Base-by-base conservation (phyloP, 53 echinoderm and acorn worm genomes). In the Paelopatides confundens region DNA sequence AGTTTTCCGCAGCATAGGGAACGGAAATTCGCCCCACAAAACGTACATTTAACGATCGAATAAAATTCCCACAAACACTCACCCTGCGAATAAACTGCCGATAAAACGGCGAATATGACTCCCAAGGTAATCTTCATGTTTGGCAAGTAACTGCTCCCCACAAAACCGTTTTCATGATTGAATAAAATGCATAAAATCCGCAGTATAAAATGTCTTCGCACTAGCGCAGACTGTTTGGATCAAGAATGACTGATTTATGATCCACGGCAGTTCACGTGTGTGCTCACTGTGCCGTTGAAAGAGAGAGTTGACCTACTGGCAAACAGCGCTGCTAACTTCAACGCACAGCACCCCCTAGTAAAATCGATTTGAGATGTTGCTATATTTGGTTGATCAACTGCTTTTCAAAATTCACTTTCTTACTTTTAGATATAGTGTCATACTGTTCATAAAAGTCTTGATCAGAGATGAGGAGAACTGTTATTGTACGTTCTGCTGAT, bases 41-140 rank as follows among this genome's bases (percentile, higher is more conserved):
- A 67, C 69, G 66, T 18, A 35, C 65, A n/a, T 65, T 63, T 58
- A 53, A 87, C 62, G 49, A 87, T 24, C 52, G 39, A 77, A 77
- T 58, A 77, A 62, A 78, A 62, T 40, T 78, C 65, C 58, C 40
- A 39, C 76, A 87, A 58, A 78, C 67, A 65, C 91, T 82, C 87
- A 91, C 91, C 87, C 87, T 91, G 91, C 30, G 91, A 81, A 91
- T 67, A 87, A 50, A 69, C 86, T 82, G 82, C 69, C 27, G 81
- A 62, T 38, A 91, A 62, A 62, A 78, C 28, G 43, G 79, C 50
- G 21, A 79, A 51, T 79, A 79, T 50, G 33, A 79, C 50, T 79
- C 79, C 79, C 79, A 79, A 50, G 79, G 28, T 53, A 52, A 53
- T 79, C 50, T 79, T 79, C 79, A 79, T 79, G 51, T 79, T 79